A percentile compares a stretch with the other conserved stretches of the same genome.
Evolutionary conservation across 2,888 invertebrate genomes (phyloP).

Genomic region (Chloroclysta siterata): DNA sequence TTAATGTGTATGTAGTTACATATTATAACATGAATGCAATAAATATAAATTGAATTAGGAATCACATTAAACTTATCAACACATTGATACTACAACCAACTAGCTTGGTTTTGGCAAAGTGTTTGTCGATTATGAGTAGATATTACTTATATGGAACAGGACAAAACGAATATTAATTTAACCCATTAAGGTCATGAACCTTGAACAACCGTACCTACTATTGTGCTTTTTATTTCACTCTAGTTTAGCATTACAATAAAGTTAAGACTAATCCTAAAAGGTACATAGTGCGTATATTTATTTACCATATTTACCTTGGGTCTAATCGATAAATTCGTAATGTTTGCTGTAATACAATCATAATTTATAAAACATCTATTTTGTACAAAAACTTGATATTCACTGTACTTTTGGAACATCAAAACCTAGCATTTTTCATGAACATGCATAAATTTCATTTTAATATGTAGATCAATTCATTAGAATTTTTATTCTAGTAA

Average conservation of each 20-base stretch:
- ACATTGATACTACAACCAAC: background rate
- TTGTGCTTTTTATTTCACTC: slow-evolving; percentile 21
- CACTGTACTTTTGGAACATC: slow-evolving; percentile 54
- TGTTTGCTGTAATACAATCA: slow-evolving; percentile 78
- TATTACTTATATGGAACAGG: slow-evolving; percentile 35
- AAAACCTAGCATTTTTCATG: slow-evolving; percentile 49
- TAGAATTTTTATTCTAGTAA: slow-evolving; percentile 58
- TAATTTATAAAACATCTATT: slow-evolving; percentile 70
- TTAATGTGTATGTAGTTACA: no score
- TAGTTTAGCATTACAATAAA: slow-evolving; percentile 22
- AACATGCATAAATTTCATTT: slow-evolving; percentile 55
- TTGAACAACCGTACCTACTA: slow-evolving; percentile 55
- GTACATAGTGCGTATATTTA: slow-evolving; percentile 43
- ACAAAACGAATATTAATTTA: slow-evolving; percentile 55
- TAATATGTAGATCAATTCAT: slow-evolving; percentile 49
- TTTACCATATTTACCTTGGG: slow-evolving; percentile 74
- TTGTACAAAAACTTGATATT: slow-evolving; percentile 53
- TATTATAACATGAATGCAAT: no score
- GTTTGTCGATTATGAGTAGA: background rate
- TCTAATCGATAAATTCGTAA: slow-evolving; percentile 71
- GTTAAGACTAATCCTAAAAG: slow-evolving; percentile 24
- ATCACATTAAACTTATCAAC: slow-evolving; percentile 12
- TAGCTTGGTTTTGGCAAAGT: background rate
- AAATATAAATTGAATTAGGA: background rate
- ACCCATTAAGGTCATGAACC: slow-evolving; percentile 66